Evolutionary conservation across 2,797 vertebrate genomes (phyloP), one percentile per base, ranked within the genome.

Genomic region (Monodelphis domestica): DNA sequence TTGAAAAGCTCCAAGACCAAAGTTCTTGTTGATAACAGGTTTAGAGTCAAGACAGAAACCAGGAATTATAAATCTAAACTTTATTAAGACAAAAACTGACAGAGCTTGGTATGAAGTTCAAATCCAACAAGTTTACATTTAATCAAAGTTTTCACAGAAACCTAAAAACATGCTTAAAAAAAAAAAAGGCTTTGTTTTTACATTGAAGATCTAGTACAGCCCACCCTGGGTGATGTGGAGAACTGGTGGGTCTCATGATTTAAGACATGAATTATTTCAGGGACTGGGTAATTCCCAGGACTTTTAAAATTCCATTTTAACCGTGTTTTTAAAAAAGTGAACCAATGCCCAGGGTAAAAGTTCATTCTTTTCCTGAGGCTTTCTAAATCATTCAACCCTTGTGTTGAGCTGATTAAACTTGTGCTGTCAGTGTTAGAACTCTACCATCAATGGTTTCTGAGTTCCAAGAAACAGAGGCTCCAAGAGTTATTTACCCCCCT

Each of bases 41-140:
- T 88, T 26, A 12, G 1, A 91, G 88, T 59, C 33, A 95, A 93
- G 91, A 97, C 93, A 93, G 91, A 97, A 95, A 98, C 96, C 98
- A 52, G 95, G 54, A 95, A 98, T 98, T 99, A 99, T 97, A 99
- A 99, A 98, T 98, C 98, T 98, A 99, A 98, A 98, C 95, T 98
- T 98, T 99, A 98, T 98, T 99, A 98, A 98, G 97, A 98, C 98
- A 88, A 98, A 98, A 98, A 96, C 96, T 95, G 97, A 98, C 98
- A 98, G 96, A 97, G 97, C 95, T 98, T 57, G 93, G 97, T 98
- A 98, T 98, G 98, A 98, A 98, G 98, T 96, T 98, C 94, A 97
- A 98, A 98, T 97, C 96, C 97, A 98, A 96, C 97, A 98, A 98
- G 96, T 98, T 98, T 98, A 98, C 98, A 98, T 98, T 98, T 98